phyloP scores from a whole-genome alignment of 2,113 vertebrate species.

The Neopipo cinnamomea region DNA sequence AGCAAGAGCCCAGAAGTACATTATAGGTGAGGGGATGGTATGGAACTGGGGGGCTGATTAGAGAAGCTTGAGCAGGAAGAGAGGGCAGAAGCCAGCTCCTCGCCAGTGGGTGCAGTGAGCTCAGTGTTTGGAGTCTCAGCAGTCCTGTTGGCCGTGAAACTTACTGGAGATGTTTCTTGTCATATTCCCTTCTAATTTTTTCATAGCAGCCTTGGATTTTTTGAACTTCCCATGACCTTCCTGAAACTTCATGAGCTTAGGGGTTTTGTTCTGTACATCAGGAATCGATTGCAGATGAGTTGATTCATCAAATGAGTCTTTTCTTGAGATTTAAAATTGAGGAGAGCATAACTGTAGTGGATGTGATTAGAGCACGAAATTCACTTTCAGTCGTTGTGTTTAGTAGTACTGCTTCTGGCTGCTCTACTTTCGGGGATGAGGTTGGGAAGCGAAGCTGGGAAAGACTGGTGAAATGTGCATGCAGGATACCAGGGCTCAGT shows the following conservation, averaged over 20 bases:
- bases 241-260: not conserved
- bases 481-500: not conserved
- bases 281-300: not conserved
- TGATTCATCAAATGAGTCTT: not conserved
- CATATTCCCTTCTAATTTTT: not conserved
- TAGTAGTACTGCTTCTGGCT: not conserved
- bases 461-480: not conserved
- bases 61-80: not conserved
- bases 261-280: not conserved
- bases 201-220: accelerated
- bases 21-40: not conserved
- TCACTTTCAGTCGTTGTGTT: not conserved
- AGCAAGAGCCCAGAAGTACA: not conserved
- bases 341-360: not conserved
- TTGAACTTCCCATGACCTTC: not conserved
- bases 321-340: not conserved
- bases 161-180: not conserved
- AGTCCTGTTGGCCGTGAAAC: not conserved
- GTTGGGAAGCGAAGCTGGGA: not conserved
- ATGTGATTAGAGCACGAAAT: not conserved
- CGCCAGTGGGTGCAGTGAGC: not conserved
- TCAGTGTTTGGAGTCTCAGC: not conserved
- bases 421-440: accelerated
- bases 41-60: not conserved
- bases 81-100: not conserved